Base-by-base conservation (phyloP, 2,113 vertebrate species). In the Raja brachyura region DNA sequence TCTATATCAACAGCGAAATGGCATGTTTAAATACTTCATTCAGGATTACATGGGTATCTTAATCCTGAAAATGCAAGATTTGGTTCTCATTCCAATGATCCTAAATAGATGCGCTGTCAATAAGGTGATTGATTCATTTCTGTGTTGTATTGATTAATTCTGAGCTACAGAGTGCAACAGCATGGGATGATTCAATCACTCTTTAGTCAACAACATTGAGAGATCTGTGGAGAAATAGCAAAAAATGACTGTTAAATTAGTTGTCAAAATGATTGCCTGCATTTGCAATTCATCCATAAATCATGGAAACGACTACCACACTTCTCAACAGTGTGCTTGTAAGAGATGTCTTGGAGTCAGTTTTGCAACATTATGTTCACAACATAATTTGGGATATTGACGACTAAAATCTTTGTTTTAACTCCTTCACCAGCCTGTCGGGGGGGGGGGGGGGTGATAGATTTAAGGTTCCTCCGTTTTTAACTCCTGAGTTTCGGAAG, bases 61-160 rank as follows among this genome's bases (percentile, higher is more conserved):
- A n/a, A 5, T 61, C 56, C 5, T 31, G 14, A 66, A 83, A 88
- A 88, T 66, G 13, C 5, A 59, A 85, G 54, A 61, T 59, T 85
- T 85, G 56, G 20, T 61, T 28, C 54, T 85, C 13, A 63, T 63
- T 86, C 31, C 25, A n/a, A 31, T 63, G 56, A 28, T 63, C 25
- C 56, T 63, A 86, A 88, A 13, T 25, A 73, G n/a, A 33, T 77
- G n/a, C n/a, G 33, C 13, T 66, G 28, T 31, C 14, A 13, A 88
- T 61, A 88, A 88, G 28, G 11, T 88, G 63, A 88, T 88, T 88
- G 83, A 88, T 25, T 31, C 28, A 33, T 31, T 88, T 88, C 63
- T n/a, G 31, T 88, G 83, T 88, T 88, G 31, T 59, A 63, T 88
- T 86, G 83, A 86, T 86, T 88, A 63, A 88, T 88, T 88, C 63